phyloP scores from a whole-genome alignment of 2,888 invertebrate species.

The Lithodes maja region DNA sequence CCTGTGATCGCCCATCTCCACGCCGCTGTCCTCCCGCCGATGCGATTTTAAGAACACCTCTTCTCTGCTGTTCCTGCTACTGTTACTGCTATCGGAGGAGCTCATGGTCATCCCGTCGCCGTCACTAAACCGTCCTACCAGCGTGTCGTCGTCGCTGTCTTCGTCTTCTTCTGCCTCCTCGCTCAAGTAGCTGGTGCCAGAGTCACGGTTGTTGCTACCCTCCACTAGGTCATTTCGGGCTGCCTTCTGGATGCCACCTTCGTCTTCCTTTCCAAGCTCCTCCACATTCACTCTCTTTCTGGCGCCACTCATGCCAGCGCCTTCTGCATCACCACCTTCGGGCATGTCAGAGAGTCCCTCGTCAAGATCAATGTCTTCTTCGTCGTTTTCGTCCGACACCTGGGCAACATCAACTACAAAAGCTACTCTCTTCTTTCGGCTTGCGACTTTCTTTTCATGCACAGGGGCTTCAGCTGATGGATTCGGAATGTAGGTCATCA shows the following conservation, averaged over 20 bases:
- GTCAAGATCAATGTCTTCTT: background rate
- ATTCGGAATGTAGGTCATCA: too few species aligned
- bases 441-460: too few species aligned
- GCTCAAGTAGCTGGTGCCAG: constrained; percentile 54
- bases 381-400: background rate
- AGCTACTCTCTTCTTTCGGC: too few species aligned
- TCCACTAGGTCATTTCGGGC: constrained; percentile 6
- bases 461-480: too few species aligned
- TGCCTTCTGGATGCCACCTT: background rate
- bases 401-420: too few species aligned
- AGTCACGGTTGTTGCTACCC: constrained; percentile 54
- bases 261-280: background rate
- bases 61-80: constrained; percentile 4
- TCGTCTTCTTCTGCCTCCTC: constrained; percentile 40
- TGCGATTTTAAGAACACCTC: constrained; percentile 35
- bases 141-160: constrained; percentile 29
- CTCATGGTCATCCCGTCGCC: constrained; percentile 21
- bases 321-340: background rate
- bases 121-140: constrained; percentile 16
- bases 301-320: background rate
- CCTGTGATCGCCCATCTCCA: constrained; percentile 14
- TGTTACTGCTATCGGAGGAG: background rate
- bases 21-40: constrained; percentile 54
- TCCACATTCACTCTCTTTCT: background rate
- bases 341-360: background rate